Conservation (phyloP, 2,113 vertebrate genomes). For the Archilochus colubris region DNA sequence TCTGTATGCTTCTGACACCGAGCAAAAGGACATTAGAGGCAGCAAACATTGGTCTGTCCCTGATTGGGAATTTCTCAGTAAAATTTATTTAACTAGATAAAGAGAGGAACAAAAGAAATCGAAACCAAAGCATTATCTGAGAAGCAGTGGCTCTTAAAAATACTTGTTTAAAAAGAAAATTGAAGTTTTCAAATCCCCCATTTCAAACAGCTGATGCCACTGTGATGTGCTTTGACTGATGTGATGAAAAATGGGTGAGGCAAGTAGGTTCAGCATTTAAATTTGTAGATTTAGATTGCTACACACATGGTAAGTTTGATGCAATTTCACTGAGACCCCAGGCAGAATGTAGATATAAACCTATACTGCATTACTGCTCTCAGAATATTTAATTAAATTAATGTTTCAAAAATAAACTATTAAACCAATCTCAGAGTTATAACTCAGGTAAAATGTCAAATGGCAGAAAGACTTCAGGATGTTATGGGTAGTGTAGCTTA, state of each 20-base stretch:
- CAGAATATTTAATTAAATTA: slow-evolving; percentile 53
- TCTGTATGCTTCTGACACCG: neutral
- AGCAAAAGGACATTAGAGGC: neutral
- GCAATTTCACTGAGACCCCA: slow-evolving; percentile 34
- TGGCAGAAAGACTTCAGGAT: neutral
- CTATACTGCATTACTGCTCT: neutral
- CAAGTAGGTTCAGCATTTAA: neutral
- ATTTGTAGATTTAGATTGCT: slow-evolving; percentile 15
- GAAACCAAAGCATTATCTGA: slow-evolving; percentile 6
- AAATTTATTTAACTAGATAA: neutral
- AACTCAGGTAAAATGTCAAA: slow-evolving; percentile 10
- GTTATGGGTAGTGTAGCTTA: neutral
- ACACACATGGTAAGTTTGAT: slow-evolving; percentile 19
- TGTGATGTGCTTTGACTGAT: neutral
- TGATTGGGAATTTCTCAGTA: neutral
- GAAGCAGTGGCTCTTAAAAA: neutral
- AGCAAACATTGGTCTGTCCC: neutral
- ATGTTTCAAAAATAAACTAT: slow-evolving; percentile 43
- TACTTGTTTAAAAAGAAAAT: neutral
- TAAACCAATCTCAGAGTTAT: slow-evolving; percentile 13
- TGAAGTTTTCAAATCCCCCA: slow-evolving; percentile 19
- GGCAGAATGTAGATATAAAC: slow-evolving; percentile 29
- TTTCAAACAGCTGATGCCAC: slow-evolving; percentile 18
- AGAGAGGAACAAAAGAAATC: neutral
- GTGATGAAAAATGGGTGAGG: neutral